A percentile compares a stretch with the other conserved stretches of the same genome.
Evolutionary conservation across 2,797 vertebrate genomes (phyloP).

Genomic region (Rhinatrema bivittatum): DNA sequence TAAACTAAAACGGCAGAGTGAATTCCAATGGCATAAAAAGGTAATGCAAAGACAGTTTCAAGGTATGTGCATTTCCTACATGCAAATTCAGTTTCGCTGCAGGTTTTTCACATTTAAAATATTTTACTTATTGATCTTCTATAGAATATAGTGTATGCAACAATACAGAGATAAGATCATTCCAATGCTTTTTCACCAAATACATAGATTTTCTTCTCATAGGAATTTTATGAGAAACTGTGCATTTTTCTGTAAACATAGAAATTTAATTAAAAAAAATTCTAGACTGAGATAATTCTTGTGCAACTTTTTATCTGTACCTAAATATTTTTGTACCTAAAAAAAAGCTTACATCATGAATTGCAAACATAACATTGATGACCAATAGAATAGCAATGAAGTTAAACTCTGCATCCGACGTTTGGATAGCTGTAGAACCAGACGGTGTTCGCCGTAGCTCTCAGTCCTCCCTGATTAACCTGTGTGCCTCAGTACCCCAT

Average conservation of each 20-base stretch:
- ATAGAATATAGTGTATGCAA: slow-evolving; percentile 26
- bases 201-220: background rate
- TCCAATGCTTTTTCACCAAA: slow-evolving; percentile 8
- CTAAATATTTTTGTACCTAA: background rate
- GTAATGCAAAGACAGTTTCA: too few species aligned
- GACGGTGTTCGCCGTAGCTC: too few species aligned
- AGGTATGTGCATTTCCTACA: background rate
- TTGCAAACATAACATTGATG: too few species aligned
- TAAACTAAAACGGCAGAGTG: slow-evolving; percentile 7
- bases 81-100: slow-evolving; percentile 1
- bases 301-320: background rate
- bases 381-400: too few species aligned
- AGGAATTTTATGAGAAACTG: slow-evolving; percentile 12
- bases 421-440: too few species aligned
- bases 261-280: slow-evolving; percentile 5
- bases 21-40: background rate
- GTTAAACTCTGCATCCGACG: too few species aligned
- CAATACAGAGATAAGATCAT: too few species aligned
- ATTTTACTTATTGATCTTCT: slow-evolving; percentile 37
- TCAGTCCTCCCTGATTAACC: too few species aligned
- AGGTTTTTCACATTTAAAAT: slow-evolving; percentile 15
- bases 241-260: slow-evolving; percentile 23
- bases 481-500: too few species aligned
- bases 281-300: slow-evolving; percentile 3
- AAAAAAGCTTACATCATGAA: background rate